Evolutionary conservation across 1,140 invertebrate genomes (phyloP).

Genomic region (Branchinecta lindahli): DNA sequence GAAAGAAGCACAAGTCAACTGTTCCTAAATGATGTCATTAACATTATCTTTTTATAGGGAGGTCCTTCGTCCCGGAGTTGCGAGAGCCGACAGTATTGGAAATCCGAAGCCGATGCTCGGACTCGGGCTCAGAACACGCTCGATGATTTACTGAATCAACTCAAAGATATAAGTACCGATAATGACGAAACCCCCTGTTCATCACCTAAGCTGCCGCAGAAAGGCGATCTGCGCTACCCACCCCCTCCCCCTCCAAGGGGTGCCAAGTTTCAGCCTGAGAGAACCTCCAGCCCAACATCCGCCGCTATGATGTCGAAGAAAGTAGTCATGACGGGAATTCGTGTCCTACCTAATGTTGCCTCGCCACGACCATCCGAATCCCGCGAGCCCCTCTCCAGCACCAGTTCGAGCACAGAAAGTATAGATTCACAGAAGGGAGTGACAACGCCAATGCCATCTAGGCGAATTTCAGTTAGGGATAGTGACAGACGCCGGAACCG

Average conservation of each 20-base stretch:
- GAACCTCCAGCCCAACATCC: not conserved
- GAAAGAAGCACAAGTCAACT: no score
- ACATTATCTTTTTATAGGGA: not conserved
- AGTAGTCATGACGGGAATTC: slow-evolving; percentile 2
- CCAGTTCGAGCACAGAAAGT: slow-evolving; percentile 5
- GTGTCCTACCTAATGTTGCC: not conserved
- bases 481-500: not conserved
- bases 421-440: not conserved
- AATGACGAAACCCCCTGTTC: not conserved
- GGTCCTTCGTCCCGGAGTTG: not conserved
- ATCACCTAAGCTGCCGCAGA: not conserved
- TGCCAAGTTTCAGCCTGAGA: not conserved
- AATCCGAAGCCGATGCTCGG: slow-evolving; percentile 9
- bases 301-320: not conserved
- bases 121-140: slow-evolving; percentile 10
- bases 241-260: not conserved
- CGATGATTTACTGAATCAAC: slow-evolving; percentile 1
- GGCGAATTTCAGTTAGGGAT: not conserved
- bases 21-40: no score
- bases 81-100: slow-evolving; percentile 2
- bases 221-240: not conserved
- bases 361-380: not conserved
- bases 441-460: not conserved
- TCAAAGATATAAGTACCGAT: not conserved
- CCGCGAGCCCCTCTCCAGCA: not conserved